Base-by-base conservation (phyloP, 2,888 invertebrate species). In the Spodoptera picta region DNA sequence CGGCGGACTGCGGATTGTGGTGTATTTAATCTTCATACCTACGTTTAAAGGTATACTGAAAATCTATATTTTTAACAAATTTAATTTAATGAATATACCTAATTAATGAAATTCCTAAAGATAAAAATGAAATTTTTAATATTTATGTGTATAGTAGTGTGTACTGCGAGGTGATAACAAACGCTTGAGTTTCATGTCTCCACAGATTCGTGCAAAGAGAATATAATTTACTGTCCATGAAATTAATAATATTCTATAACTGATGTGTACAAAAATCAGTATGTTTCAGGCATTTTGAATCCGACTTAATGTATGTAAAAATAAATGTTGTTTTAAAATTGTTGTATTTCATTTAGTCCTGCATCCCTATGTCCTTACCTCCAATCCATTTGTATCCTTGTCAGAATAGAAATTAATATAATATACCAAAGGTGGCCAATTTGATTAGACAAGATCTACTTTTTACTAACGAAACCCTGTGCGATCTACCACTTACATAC, bases 251-350 rank as follows among this genome's bases (percentile, higher is more conserved):
- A 79, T 70, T 90, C 88, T 91, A 84, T 89, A 90, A 92, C 93
- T 93, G 93, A 93, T 93, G 91, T 94, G 92, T 94, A 93, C 92
- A 90, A 87, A 92, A 86, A 93, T 93, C 93, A 93, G 93, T 93
- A 92, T 91, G 92, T 93, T 94, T 94, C 94, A 92, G 91, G 90
- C 92, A 92, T 94, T 94, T 94, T 93, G 93, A 94, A 94, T 94
- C 94, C 91, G 94, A 94, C 92, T 93, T 93, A 93, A 94, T 94
- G 93, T 94, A 94, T 94, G 94, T 94, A 94, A 94, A 94, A 94
- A 94, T 94, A 94, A 94, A 94, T 94, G 94, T 94, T 94, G 94
- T 94, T 94, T 94, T 94, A 93, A 93, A 92, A 91, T 90, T 90
- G 89, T 91, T 87, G 80, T 87, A 80, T 93, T 93, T 93, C 77